A percentile compares a stretch with the other conserved stretches of the same genome.
phyloP scores from a whole-genome alignment of 1,140 invertebrate species.

The Uloborus diversus region DNA sequence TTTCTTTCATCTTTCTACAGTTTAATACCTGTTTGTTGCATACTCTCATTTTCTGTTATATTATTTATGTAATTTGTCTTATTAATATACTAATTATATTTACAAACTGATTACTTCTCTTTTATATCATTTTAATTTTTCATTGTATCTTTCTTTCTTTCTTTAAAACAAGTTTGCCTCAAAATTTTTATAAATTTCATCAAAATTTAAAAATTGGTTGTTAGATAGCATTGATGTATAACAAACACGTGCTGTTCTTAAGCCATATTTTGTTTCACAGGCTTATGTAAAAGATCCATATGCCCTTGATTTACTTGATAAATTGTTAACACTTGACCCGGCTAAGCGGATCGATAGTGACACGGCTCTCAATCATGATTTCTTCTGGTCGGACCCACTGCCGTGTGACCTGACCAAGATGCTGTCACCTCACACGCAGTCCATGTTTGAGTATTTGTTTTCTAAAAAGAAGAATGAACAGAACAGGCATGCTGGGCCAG shows the following conservation, averaged over 20 bases:
- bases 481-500: slow-evolving; percentile 55
- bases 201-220: neutral
- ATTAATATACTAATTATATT: too few relatives aligned
- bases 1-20: too few relatives aligned
- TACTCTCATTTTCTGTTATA: too few relatives aligned
- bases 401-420: slow-evolving; percentile 91
- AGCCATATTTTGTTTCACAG: slow-evolving; percentile 30
- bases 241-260: neutral
- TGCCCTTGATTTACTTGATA: slow-evolving; percentile 93
- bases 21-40: too few relatives aligned
- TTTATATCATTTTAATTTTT: too few relatives aligned
- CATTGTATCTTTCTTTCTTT: too few relatives aligned
- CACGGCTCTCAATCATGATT: slow-evolving; percentile 94
- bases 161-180: too few relatives aligned
- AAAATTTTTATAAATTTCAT: neutral
- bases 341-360: slow-evolving; percentile 90
- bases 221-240: neutral
- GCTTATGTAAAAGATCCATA: slow-evolving; percentile 92
- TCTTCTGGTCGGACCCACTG: slow-evolving; percentile 98
- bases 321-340: slow-evolving; percentile 90
- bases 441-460: slow-evolving; percentile 96
- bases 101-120: too few relatives aligned
- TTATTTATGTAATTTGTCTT: too few relatives aligned
- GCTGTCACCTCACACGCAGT: slow-evolving; percentile 91
- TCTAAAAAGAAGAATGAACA: slow-evolving; percentile 67